phyloP scores from a whole-genome alignment of 2,888 invertebrate genomes.

The Phoenoteleia sp. region DNA sequence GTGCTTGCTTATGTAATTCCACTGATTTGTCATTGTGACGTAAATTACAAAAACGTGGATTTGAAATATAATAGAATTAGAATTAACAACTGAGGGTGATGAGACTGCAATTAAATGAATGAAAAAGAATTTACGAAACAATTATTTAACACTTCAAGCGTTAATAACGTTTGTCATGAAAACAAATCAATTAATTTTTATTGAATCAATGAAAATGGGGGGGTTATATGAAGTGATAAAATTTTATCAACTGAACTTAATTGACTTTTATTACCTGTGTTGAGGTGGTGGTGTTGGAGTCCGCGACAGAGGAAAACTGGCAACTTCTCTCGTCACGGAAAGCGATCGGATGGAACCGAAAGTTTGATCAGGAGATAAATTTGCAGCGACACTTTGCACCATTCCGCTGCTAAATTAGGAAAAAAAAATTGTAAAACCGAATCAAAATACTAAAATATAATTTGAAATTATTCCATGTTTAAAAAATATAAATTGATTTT shows the following conservation, averaged over 20 bases:
- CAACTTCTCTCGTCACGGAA: slow-evolving; percentile 91
- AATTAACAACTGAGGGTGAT: background rate
- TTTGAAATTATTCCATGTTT: too few species aligned
- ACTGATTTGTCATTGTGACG: background rate
- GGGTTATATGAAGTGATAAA: background rate
- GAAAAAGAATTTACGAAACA: slow-evolving; percentile 1
- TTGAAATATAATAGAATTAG: background rate
- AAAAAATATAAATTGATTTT: too few species aligned
- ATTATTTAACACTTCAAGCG: background rate
- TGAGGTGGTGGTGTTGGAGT: slow-evolving; percentile 91
- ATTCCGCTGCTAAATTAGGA: slow-evolving; percentile 88
- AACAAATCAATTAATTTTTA: slow-evolving; percentile 14
- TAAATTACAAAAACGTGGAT: background rate
- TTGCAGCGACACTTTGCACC: slow-evolving; percentile 90
- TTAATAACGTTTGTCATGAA: background rate
- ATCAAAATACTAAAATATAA: background rate
- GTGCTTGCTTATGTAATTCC: background rate
- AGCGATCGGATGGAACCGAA: slow-evolving; percentile 92
- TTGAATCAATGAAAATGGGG: background rate
- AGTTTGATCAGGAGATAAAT: slow-evolving; percentile 91
- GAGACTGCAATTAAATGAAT: background rate
- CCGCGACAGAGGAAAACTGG: slow-evolving; percentile 92
- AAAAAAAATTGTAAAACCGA: slow-evolving; percentile 22
- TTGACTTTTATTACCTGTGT: slow-evolving; percentile 81
- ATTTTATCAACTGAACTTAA: slow-evolving; percentile 15